Percentiles rank a stretch among this genome's conserved stretches.
Evolutionary conservation across 1,140 invertebrate species (phyloP).

Genomic region (Drosophila yakuba): DNA sequence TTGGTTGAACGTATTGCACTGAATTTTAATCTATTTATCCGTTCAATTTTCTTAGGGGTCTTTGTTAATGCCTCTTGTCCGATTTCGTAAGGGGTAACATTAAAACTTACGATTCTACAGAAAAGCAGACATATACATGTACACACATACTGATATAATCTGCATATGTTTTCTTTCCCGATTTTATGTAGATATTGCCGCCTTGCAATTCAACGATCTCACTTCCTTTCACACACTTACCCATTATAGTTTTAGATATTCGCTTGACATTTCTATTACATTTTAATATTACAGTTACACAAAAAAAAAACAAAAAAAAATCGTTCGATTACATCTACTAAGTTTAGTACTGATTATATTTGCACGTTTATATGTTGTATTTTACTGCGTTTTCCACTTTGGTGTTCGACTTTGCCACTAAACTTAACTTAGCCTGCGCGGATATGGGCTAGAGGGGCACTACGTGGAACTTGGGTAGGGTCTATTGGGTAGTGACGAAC

Average conservation of each 20-base stretch:
- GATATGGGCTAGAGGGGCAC: not conserved
- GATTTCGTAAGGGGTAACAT: conserved; percentile 48
- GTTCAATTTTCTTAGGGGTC: not conserved
- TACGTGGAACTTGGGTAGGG: not conserved
- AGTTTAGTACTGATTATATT: conserved; percentile 62
- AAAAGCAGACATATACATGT: conserved; percentile 15
- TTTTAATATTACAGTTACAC: conserved; percentile 23
- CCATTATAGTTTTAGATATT: conserved; percentile 19
- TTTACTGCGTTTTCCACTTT: conserved; percentile 24
- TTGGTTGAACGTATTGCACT: conserved; percentile 69
- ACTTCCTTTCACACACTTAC: not conserved
- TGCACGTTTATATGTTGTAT: conserved; percentile 28
- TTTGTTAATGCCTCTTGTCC: conserved; percentile 28
- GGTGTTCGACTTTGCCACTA: conserved; percentile 69
- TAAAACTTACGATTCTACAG: conserved; percentile 69
- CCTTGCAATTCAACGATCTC: not conserved
- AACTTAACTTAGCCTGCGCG: conserved; percentile 51
- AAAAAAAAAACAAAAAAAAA: conserved; percentile 41
- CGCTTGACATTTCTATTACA: conserved; percentile 29
- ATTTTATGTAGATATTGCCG: not conserved
- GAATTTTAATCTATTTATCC: conserved; percentile 45
- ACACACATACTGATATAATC: conserved; percentile 24
- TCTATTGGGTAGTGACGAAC: conserved; percentile 13
- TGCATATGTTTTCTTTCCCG: conserved; percentile 7
- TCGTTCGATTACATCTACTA: conserved; percentile 37